Evolutionary conservation across 1,140 invertebrate genomes (phyloP).

Genomic region (Bicyclus anynana): DNA sequence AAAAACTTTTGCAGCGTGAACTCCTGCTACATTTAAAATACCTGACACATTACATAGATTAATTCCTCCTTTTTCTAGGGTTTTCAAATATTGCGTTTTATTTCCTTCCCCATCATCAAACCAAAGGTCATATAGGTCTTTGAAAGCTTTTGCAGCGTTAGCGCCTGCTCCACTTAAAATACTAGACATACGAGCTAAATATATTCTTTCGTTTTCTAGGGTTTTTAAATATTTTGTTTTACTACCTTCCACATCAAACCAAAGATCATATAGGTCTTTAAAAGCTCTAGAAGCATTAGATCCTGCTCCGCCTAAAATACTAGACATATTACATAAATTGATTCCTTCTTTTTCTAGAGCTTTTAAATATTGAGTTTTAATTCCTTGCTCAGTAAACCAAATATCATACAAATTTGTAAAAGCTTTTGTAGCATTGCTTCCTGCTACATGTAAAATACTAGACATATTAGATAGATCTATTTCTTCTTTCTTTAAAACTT

Average conservation of each 20-base stretch:
- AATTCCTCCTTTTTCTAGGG: constrained; percentile 7
- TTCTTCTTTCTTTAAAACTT: constrained; percentile 4
- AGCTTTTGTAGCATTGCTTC: too few relatives aligned
- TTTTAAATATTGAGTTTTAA: constrained; percentile 9
- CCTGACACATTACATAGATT: constrained; percentile 9
- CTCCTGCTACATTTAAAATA: constrained; percentile 11
- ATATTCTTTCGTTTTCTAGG: constrained; percentile 7
- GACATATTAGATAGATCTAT: too few relatives aligned
- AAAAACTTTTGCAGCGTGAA: constrained; percentile 8
- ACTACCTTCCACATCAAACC: constrained; percentile 8
- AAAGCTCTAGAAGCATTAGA: constrained; percentile 8
- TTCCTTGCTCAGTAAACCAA: constrained; percentile 5
- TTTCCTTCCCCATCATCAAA: constrained; percentile 8
- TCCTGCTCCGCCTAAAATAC: constrained; percentile 9
- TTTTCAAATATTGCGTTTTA: constrained; percentile 13
- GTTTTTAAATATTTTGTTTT: constrained; percentile 14
- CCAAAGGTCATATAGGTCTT: constrained; percentile 9
- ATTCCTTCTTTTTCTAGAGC: constrained; percentile 9
- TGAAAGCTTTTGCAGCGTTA: constrained; percentile 10
- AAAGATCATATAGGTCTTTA: constrained; percentile 14
- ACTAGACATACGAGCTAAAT: constrained; percentile 4
- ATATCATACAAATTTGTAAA: background rate
- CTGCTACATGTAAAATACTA: too few relatives aligned
- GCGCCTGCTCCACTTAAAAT: constrained; percentile 9
- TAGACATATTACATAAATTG: constrained; percentile 11